These are phyloP conservation scores for Sorex araneus DNA, from an alignment of 2,113 vertebrate species.

Conservation along the genomic window DNA sequence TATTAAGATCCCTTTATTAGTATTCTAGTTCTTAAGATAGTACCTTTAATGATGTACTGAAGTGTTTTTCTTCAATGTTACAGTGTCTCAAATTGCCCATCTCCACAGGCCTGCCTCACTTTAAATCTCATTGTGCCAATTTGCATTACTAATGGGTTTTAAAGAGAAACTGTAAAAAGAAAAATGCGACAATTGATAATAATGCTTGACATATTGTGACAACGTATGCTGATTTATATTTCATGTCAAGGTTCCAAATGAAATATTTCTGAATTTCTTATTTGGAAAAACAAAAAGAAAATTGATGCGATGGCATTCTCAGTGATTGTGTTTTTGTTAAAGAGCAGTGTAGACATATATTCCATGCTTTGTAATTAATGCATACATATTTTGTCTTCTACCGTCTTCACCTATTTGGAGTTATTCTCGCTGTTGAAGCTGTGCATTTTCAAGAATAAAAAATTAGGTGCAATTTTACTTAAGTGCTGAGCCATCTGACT, in stretches of 20 bases:
- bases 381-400: conserved; percentile 35
- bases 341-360: neutral
- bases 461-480: conserved; percentile 26
- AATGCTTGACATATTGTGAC: neutral
- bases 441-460: conserved; percentile 62
- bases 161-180: conserved; percentile 40
- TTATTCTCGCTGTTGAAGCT: neutral
- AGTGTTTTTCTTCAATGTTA: conserved; percentile 8
- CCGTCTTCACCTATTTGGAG: conserved; percentile 21
- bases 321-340: neutral
- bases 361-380: neutral
- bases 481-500: conserved; percentile 34
- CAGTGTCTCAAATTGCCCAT: conserved; percentile 38
- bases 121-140: conserved; percentile 37
- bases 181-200: conserved; percentile 44
- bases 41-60: neutral
- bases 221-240: neutral
- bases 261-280: conserved; percentile 51
- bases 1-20: conserved; percentile 20
- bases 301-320: neutral
- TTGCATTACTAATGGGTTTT: conserved; percentile 67
- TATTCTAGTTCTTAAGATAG: conserved; percentile 3
- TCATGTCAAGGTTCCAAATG: neutral
- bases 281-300: conserved; percentile 31
- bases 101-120: conserved; percentile 43